Evolutionary conservation across 2,888 invertebrate genomes (phyloP).

Genomic region (Myathropa florea): DNA sequence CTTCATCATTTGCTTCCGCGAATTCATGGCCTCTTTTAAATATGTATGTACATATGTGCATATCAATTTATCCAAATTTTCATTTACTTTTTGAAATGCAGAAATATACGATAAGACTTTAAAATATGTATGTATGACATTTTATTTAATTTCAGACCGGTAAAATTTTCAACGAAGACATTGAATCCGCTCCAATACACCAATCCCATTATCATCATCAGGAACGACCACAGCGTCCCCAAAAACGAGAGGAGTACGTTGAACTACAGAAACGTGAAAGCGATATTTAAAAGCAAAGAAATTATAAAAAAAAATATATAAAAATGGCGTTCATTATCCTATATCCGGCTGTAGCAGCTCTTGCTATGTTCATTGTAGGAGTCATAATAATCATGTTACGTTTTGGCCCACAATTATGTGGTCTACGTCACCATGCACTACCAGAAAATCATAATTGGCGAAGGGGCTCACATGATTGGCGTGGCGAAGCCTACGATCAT

Average conservation of each 20-base stretch:
- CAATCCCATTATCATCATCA: slow-evolving; percentile 73
- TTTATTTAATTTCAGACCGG: slow-evolving; percentile 49
- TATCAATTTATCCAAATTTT: too few relatives aligned
- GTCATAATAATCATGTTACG: slow-evolving; percentile 89
- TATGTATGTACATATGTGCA: too few relatives aligned
- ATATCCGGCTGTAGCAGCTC: slow-evolving; percentile 88
- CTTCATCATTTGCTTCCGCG: too few relatives aligned
- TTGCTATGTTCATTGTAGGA: slow-evolving; percentile 88
- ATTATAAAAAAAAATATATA: background rate
- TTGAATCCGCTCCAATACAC: slow-evolving; percentile 75
- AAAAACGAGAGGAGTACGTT: slow-evolving; percentile 81
- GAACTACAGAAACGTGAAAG: slow-evolving; percentile 90
- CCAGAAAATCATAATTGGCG: slow-evolving; percentile 82
- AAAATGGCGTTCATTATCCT: slow-evolving; percentile 87
- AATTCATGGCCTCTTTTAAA: too few relatives aligned
- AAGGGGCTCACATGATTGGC: slow-evolving; percentile 82
- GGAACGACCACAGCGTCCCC: slow-evolving; percentile 77
- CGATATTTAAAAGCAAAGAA: slow-evolving; percentile 84
- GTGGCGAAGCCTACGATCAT: slow-evolving; percentile 81
- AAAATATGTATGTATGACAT: background rate
- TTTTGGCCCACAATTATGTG: slow-evolving; percentile 88
- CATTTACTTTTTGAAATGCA: too few relatives aligned
- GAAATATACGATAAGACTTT: too few relatives aligned
- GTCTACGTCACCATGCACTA: slow-evolving; percentile 86
- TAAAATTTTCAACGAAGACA: slow-evolving; percentile 77